Evolutionary conservation across 2,113 vertebrate species (phyloP).

Genomic region (Anhinga rufa): DNA sequence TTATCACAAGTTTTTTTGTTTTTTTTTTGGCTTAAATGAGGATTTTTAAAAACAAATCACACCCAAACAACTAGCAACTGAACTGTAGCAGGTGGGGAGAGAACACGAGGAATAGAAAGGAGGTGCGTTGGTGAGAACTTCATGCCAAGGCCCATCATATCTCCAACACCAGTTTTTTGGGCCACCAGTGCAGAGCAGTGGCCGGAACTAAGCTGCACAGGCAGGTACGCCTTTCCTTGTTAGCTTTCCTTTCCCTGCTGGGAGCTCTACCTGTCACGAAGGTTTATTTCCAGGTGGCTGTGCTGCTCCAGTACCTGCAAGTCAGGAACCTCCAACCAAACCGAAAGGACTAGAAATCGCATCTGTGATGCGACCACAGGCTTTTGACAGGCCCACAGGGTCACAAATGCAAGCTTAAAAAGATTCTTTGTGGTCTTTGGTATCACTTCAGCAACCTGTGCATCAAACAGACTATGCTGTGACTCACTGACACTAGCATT

Average conservation of each 20-base stretch:
- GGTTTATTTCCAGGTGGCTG: slow-evolving; percentile 36
- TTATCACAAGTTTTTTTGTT: neutral
- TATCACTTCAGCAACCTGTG: neutral
- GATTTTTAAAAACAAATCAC: neutral
- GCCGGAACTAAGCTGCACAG: neutral
- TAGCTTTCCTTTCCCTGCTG: neutral
- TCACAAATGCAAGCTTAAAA: neutral
- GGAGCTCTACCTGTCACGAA: neutral
- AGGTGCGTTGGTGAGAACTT: fast-evolving
- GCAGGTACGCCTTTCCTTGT: neutral
- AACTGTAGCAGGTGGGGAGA: neutral
- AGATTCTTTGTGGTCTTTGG: neutral
- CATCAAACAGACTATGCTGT: neutral
- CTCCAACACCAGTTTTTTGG: neutral
- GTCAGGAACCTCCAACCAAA: neutral
- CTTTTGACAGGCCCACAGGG: neutral
- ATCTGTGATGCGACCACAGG: fast-evolving
- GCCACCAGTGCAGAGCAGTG: neutral
- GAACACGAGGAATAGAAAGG: neutral
- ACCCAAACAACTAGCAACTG: neutral
- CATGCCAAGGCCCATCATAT: neutral
- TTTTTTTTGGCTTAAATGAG: neutral
- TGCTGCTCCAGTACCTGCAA: neutral
- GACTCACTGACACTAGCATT: neutral
- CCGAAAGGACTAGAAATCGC: neutral